A percentile compares a stretch with the other conserved stretches of the same genome.
Evolutionary conservation across 2,888 invertebrate genomes (phyloP).

Genomic region (Microdon myrmicae): DNA sequence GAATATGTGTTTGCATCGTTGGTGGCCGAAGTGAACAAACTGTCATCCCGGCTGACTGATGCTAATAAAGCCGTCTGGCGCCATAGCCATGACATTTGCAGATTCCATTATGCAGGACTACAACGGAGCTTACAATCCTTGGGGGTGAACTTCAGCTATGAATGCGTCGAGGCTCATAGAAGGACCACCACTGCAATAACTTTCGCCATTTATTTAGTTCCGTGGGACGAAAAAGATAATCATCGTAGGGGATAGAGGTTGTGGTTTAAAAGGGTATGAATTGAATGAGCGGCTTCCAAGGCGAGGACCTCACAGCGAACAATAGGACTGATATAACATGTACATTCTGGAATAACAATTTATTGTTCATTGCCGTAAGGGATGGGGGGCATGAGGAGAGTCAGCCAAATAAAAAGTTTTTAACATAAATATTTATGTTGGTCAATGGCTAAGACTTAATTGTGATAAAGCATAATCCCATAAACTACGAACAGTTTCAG

Average conservation of each 20-base stretch:
- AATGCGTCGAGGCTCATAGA: not conserved
- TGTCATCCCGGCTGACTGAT: constrained; percentile 57
- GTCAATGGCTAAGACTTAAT: too few species aligned
- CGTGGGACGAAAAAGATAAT: constrained; percentile 8
- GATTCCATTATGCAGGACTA: constrained; percentile 41
- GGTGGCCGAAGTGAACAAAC: constrained; percentile 30
- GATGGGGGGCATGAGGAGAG: too few species aligned
- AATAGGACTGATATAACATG: too few species aligned
- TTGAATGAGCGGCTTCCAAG: too few species aligned
- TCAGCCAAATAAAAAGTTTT: too few species aligned
- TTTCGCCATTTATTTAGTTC: constrained; percentile 50
- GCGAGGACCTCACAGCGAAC: too few species aligned
- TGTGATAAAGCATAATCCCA: too few species aligned
- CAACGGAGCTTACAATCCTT: constrained; percentile 14
- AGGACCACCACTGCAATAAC: constrained; percentile 38
- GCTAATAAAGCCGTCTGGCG: constrained; percentile 63
- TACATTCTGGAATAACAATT: too few species aligned
- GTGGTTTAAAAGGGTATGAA: too few species aligned
- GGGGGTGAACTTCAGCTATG: constrained; percentile 20
- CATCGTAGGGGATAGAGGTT: constrained; percentile 25
- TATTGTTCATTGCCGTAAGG: too few species aligned
- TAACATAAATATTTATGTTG: too few species aligned
- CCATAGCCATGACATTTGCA: constrained; percentile 51
- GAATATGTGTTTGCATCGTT: constrained; percentile 33
- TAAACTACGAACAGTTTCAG: too few species aligned